These are phyloP conservation scores for Mechanitis messenoides DNA, from an alignment of 2,888 invertebrate species.

Conservation along the genomic window DNA sequence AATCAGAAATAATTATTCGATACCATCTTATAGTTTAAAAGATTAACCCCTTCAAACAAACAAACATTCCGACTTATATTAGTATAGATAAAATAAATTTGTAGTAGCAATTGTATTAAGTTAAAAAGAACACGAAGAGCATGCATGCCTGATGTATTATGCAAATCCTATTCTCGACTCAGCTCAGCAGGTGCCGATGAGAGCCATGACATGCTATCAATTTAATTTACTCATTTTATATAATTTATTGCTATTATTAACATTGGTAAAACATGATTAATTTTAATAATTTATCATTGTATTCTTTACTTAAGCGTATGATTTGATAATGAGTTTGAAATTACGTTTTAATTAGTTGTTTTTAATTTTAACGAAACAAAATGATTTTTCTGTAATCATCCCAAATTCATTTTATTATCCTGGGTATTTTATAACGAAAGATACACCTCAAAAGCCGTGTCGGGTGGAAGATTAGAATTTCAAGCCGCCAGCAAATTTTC, in stretches of 20 bases:
- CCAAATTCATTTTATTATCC: slow-evolving; percentile 4
- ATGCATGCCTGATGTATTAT: slow-evolving; percentile 19
- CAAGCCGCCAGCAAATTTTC: slow-evolving; percentile 22
- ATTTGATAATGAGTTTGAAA: neutral
- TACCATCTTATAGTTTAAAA: no score
- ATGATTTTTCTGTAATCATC: neutral
- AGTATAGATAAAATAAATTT: no score
- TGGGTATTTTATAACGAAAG: slow-evolving; percentile 10
- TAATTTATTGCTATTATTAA: slow-evolving; percentile 19
- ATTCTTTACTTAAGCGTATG: neutral
- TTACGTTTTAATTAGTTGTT: no score
- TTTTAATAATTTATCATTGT: slow-evolving; percentile 11
- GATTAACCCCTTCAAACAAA: no score
- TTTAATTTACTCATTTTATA: slow-evolving; percentile 22
- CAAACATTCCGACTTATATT: no score
- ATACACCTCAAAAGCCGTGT: slow-evolving; percentile 10
- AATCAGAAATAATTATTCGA: no score
- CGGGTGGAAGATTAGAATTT: slow-evolving; percentile 20
- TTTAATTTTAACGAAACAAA: no score
- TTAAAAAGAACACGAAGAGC: no score
- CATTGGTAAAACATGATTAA: slow-evolving; percentile 12
- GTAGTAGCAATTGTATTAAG: no score
- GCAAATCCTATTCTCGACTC: slow-evolving; percentile 23
- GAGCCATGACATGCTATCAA: slow-evolving; percentile 21
- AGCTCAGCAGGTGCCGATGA: slow-evolving; percentile 29